phyloP scores from a whole-genome alignment of 1,140 invertebrate genomes.

The Drosophila paulistorum region DNA sequence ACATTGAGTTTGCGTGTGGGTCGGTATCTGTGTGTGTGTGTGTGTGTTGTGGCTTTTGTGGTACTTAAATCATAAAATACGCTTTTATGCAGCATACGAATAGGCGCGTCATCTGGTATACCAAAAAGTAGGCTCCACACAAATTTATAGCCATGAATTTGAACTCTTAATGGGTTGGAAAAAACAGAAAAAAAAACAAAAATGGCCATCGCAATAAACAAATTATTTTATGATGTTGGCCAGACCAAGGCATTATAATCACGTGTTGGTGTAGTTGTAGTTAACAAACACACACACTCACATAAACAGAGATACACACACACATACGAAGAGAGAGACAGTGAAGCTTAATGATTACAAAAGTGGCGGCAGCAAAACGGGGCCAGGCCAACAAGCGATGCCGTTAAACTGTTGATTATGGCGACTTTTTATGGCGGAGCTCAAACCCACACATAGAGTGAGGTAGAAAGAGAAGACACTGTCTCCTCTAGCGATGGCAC shows the following conservation, averaged over 20 bases:
- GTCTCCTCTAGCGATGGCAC: neutral
- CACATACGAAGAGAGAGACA: neutral
- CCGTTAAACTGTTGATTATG: constrained; percentile 69
- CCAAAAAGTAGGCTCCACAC: constrained; percentile 41
- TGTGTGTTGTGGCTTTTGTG: constrained; percentile 54
- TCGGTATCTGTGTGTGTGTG: constrained; percentile 34
- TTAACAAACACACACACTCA: constrained; percentile 15
- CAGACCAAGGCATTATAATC: constrained; percentile 12
- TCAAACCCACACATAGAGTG: constrained; percentile 3
- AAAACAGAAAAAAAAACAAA: neutral
- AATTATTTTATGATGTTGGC: constrained; percentile 70
- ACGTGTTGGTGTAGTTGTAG: constrained; percentile 9
- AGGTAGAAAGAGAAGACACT: too few relatives aligned
- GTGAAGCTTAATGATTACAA: constrained; percentile 61
- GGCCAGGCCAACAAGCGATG: constrained; percentile 53
- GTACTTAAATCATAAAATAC: constrained; percentile 67
- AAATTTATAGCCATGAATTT: constrained; percentile 72
- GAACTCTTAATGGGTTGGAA: constrained; percentile 61
- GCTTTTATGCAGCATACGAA: constrained; percentile 59
- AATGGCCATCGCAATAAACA: constrained; percentile 69
- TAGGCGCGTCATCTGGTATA: constrained; percentile 46
- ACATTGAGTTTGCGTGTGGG: too few relatives aligned
- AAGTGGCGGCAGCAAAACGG: constrained; percentile 59
- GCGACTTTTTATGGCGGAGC: constrained; percentile 29
- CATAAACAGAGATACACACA: neutral